Evolutionary conservation across 2,888 invertebrate species (phyloP).

Genomic region (Agrotis ipsilon): DNA sequence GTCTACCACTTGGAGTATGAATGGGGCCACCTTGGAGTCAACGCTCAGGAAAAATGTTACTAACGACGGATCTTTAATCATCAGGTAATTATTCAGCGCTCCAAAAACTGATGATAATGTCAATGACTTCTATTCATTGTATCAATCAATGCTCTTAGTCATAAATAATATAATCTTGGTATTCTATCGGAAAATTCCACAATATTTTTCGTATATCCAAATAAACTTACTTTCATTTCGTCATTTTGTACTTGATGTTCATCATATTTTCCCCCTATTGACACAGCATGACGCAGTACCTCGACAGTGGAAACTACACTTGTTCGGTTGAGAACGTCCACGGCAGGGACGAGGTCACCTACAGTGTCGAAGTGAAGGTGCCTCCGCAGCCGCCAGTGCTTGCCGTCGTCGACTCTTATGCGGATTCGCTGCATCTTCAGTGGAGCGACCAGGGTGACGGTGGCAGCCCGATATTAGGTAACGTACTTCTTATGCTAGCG

Average conservation of each 20-base stretch:
- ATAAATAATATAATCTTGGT: too few relatives aligned
- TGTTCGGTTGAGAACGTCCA: constrained; percentile 96
- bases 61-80: constrained; percentile 94
- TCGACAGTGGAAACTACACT: constrained; percentile 97
- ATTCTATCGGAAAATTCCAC: not conserved
- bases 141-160: too few relatives aligned
- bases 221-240: not conserved
- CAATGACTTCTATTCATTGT: not conserved
- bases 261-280: constrained; percentile 35
- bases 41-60: constrained; percentile 93
- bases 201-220: not conserved
- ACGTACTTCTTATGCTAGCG: constrained; percentile 19
- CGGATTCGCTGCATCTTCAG: constrained; percentile 95
- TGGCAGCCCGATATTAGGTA: constrained; percentile 94
- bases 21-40: constrained; percentile 94
- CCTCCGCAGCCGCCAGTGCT: constrained; percentile 97
- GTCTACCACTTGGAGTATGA: constrained; percentile 94
- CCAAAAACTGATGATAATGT: not conserved
- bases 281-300: constrained; percentile 92
- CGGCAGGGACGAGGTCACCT: constrained; percentile 96
- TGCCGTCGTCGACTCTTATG: constrained; percentile 95
- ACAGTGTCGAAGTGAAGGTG: constrained; percentile 94
- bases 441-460: constrained; percentile 96
- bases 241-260: constrained; percentile 27
- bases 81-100: constrained; percentile 89